Evolutionary conservation across 2,113 vertebrate species (phyloP), one percentile per base, ranked within the genome.

Genomic region (Oncorhynchus tshawytscha): DNA sequence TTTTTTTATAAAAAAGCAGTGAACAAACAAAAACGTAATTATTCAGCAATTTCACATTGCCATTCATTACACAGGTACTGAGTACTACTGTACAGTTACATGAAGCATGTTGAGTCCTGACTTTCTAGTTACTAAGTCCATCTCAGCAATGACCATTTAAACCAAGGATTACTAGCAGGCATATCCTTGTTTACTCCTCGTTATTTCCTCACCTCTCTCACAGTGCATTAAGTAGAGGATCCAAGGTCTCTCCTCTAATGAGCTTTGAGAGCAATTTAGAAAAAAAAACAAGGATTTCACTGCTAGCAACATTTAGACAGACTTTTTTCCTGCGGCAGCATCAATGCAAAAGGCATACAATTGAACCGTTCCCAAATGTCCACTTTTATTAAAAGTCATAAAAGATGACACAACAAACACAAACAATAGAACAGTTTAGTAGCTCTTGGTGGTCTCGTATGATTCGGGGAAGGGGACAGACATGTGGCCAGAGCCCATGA

Each of bases 401-500:
- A 74, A 73, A 69, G 62, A 78, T 48, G 72, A 60, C 34, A 75
- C 77, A 77, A 74, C 31, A 76, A 66, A 74, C 25, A 67, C 74
- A 67, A 24, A 70, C 34, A 6, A 45, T 72, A 29, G 13, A 34
- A 79, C 15, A 39, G 24, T 91, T 96, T 96, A 99, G 90, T 98
- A 99, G 90, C 93, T 98, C 92, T 93, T 96, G 67, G 95, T 90
- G 70, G 88, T 94, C 92, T 99, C 97, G 48, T 99, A 99, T 25
- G 91, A 81, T 16, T 99, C 97, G 76, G 98, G 98, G 85, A 99
- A 99, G 34, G 96, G 95, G 68, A 98, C 90, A 83, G 96, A 98
- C 77, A 95, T 85, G 4, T 96, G 95, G 88, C 98, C 98, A 24
- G 94, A 95, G 88, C 98, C 98, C 77, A 93, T 95, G 78, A 99